Conservation (phyloP, 2,888 invertebrate genomes). For the Pardosa pseudoannulata region DNA sequence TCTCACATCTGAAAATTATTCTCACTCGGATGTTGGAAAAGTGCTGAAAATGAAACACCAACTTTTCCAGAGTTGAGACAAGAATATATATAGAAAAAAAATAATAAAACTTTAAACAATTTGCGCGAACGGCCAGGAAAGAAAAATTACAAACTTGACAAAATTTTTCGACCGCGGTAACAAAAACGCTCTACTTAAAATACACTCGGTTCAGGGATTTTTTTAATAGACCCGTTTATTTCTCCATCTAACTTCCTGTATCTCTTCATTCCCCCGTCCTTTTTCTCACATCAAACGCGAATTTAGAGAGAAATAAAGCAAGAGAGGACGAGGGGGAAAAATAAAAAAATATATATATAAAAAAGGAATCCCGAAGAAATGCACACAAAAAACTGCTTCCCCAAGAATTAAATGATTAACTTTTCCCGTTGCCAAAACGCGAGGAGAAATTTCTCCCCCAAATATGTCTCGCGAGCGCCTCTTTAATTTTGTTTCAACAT, state of each 20-base stretch:
- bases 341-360: too few relatives aligned
- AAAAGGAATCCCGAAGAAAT: constrained; percentile 23
- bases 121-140: neutral
- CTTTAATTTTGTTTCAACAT: constrained; percentile 72
- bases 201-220: constrained; percentile 47
- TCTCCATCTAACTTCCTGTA: constrained; percentile 66
- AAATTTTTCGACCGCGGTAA: constrained; percentile 10
- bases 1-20: too few relatives aligned
- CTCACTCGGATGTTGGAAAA: too few relatives aligned
- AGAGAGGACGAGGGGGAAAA: too few relatives aligned
- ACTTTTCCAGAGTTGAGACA: neutral
- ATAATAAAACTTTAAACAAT: constrained; percentile 2
- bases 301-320: constrained; percentile 37
- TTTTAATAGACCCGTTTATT: constrained; percentile 52
- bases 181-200: constrained; percentile 24
- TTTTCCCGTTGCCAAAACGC: constrained; percentile 68
- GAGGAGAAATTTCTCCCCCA: constrained; percentile 57
- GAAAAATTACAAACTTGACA: neutral
- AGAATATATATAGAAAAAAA: too few relatives aligned
- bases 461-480: constrained; percentile 61
- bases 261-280: constrained; percentile 38
- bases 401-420: constrained; percentile 71
- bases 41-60: neutral
- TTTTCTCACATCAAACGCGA: constrained; percentile 55
- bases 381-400: constrained; percentile 40